A percentile compares a stretch with the other conserved stretches of the same genome.
phyloP scores from a whole-genome alignment of 1,140 invertebrate genomes.

The Samia ricini region DNA sequence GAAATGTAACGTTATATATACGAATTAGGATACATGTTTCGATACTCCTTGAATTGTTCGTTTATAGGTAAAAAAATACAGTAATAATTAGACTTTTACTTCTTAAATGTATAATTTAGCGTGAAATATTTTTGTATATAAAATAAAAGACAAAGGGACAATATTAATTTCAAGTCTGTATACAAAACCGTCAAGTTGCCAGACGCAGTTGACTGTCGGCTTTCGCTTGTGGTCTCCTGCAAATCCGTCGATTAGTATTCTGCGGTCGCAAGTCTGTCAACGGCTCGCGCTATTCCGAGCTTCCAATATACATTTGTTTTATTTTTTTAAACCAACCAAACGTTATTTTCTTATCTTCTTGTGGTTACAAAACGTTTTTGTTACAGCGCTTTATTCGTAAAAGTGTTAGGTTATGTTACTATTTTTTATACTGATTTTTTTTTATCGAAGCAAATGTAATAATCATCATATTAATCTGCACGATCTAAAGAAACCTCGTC shows the following conservation, averaged over 20 bases:
- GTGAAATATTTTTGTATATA: neutral
- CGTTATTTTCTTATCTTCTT: conserved; percentile 31
- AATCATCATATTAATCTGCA: no score
- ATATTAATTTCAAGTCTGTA: neutral
- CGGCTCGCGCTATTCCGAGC: conserved; percentile 37
- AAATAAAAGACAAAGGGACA: neutral
- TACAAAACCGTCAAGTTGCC: neutral
- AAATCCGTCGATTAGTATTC: conserved; percentile 63
- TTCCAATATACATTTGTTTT: conserved; percentile 35
- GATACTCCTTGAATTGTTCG: no score
- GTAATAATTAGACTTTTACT: no score
- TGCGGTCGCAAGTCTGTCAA: conserved; percentile 46
- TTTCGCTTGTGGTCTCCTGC: conserved; percentile 43
- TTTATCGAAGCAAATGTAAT: no score
- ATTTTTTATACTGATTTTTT: no score
- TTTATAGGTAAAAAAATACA: no score
- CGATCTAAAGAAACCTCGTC: no score
- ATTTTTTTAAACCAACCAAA: conserved; percentile 27
- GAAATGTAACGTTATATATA: no score
- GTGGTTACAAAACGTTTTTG: conserved; percentile 18
- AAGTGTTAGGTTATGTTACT: neutral
- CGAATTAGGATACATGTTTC: no score
- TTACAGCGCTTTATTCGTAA: neutral
- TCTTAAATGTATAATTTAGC: neutral
- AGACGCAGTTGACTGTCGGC: neutral